Evolutionary conservation across 1,140 invertebrate genomes (phyloP).

Genomic region (Leptoteleia sp.): DNA sequence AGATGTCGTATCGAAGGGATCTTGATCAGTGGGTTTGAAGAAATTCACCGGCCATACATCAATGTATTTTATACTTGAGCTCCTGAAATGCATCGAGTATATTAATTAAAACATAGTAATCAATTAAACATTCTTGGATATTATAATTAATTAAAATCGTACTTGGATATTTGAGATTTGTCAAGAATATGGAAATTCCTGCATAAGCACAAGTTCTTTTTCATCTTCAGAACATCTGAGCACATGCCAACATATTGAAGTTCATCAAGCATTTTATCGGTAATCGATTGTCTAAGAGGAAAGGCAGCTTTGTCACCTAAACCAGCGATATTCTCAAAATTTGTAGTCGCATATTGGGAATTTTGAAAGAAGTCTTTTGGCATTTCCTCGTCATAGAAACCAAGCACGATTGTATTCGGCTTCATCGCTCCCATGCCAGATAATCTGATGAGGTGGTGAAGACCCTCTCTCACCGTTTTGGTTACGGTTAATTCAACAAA

Average conservation of each 20-base stretch:
- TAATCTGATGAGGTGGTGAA: conserved; percentile 95
- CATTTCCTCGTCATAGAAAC: conserved; percentile 91
- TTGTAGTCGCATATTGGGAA: conserved; percentile 75
- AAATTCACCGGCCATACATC: conserved; percentile 99
- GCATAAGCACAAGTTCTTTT: conserved; percentile 97
- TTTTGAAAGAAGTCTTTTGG: conserved; percentile 88
- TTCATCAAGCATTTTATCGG: conserved; percentile 74
- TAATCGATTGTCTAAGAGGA: conserved; percentile 73
- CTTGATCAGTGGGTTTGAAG: conserved; percentile 87
- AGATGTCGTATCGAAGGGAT: conserved; percentile 92
- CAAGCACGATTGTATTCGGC: conserved; percentile 96
- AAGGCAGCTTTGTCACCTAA: conserved; percentile 74
- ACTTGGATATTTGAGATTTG: conserved; percentile 87
- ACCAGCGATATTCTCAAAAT: conserved; percentile 74
- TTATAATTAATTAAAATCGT: conserved; percentile 27
- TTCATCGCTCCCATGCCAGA: conserved; percentile 99
- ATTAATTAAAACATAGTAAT: no score
- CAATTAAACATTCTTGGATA: no score
- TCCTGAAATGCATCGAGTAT: no score
- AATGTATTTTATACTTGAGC: conserved; percentile 88
- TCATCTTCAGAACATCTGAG: conserved; percentile 92
- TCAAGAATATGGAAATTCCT: conserved; percentile 94
- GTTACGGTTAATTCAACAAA: conserved; percentile 97
- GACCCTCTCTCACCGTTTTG: conserved; percentile 90
- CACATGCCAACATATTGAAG: conserved; percentile 94